Evolutionary conservation across 2,113 vertebrate species (phyloP).

Genomic region (Elgaria multicarinata): DNA sequence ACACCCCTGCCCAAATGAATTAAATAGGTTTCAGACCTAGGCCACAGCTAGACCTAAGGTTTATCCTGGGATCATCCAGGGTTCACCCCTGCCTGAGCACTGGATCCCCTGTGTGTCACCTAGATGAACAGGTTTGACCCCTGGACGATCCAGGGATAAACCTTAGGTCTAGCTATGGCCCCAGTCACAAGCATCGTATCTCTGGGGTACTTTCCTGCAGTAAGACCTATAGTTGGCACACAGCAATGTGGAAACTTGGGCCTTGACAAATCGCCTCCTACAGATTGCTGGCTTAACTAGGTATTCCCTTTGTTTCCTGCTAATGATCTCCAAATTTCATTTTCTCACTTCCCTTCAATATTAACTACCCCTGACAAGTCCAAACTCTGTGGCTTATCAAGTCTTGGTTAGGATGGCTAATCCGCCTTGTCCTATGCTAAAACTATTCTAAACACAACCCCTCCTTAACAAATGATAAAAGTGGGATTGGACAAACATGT

Average conservation of each 20-base stretch:
- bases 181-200: not conserved
- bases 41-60: too few species aligned
- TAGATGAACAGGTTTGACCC: too few species aligned
- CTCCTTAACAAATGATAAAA: constrained; percentile 70
- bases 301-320: not conserved
- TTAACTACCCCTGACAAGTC: not conserved
- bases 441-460: constrained; percentile 20
- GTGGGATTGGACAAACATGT: constrained; percentile 66
- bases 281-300: not conserved
- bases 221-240: not conserved
- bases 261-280: not conserved
- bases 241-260: not conserved
- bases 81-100: too few species aligned
- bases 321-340: not conserved
- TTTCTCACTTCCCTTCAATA: not conserved
- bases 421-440: constrained; percentile 53
- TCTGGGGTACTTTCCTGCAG: not conserved
- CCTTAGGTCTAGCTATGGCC: too few species aligned
- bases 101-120: too few species aligned
- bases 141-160: too few species aligned
- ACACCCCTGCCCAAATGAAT: not conserved
- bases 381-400: constrained; percentile 9
- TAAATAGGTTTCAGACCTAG: not conserved
- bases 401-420: constrained; percentile 27
- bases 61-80: too few species aligned